These are phyloP conservation scores for Ichneumon xanthorius DNA, from an alignment of 2,888 invertebrate species.

Conservation along the genomic window DNA sequence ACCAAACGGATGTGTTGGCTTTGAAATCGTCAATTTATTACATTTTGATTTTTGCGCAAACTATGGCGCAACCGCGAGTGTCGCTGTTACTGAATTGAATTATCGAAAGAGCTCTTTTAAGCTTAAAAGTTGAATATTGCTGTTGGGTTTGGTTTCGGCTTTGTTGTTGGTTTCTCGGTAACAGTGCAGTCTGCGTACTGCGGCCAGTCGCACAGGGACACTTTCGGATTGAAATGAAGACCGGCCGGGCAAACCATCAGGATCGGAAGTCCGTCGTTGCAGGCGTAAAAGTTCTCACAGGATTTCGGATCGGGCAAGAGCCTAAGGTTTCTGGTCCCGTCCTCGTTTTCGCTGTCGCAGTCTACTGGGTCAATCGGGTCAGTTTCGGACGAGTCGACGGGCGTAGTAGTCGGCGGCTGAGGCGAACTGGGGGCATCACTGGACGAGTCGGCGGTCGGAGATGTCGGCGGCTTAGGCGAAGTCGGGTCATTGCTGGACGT, in stretches of 20 bases:
- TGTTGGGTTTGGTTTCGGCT: not conserved
- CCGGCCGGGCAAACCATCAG: slow-evolving; percentile 74
- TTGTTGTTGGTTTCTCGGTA: too few relatives aligned
- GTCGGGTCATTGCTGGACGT: not conserved
- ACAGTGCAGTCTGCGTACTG: slow-evolving; percentile 71
- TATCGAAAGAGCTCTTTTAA: not conserved
- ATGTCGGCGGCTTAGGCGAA: not conserved
- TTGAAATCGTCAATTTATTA: not conserved
- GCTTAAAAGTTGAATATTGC: not conserved
- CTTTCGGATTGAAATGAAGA: slow-evolving; percentile 75
- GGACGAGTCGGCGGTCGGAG: not conserved
- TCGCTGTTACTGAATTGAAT: not conserved
- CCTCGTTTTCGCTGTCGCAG: slow-evolving; percentile 41
- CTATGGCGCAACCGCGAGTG: not conserved
- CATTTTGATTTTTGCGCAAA: not conserved
- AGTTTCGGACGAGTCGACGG: not conserved
- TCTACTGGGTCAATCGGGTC: slow-evolving; percentile 35
- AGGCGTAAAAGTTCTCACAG: slow-evolving; percentile 75
- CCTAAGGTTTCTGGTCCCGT: slow-evolving; percentile 66
- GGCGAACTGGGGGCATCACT: not conserved
- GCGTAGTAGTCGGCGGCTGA: not conserved
- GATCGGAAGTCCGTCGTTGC: slow-evolving; percentile 70
- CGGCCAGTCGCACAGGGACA: slow-evolving; percentile 77
- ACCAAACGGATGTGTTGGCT: not conserved
- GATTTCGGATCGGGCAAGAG: slow-evolving; percentile 74